Evolutionary conservation across 2,888 invertebrate species (phyloP).

Genomic region (Platycnemis pennipes): DNA sequence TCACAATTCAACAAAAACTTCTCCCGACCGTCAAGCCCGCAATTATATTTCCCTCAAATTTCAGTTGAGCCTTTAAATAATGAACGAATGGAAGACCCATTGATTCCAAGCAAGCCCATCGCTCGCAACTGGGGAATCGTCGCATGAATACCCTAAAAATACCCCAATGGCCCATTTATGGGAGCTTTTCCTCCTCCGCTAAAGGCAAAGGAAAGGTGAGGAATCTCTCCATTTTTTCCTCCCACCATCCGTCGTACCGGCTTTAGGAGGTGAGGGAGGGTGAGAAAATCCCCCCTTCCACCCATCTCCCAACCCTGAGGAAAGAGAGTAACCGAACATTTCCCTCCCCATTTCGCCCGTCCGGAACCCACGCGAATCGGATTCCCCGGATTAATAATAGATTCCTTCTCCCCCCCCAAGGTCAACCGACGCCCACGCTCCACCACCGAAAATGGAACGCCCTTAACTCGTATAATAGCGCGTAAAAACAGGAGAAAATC

Average conservation of each 20-base stretch:
- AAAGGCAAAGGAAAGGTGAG: not conserved
- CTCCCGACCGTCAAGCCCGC: no score
- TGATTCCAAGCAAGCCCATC: not conserved
- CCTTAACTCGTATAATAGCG: not conserved
- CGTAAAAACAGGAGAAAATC: not conserved
- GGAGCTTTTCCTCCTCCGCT: not conserved
- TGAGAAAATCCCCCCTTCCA: not conserved
- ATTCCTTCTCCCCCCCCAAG: not conserved
- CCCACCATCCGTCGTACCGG: not conserved
- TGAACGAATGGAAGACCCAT: not conserved
- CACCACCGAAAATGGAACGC: not conserved
- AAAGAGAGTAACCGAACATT: not conserved
- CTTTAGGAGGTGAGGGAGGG: not conserved
- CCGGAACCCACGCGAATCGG: not conserved
- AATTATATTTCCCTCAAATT: no score
- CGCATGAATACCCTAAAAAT: not conserved
- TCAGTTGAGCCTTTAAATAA: not conserved
- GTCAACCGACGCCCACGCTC: not conserved
- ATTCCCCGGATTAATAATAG: constrained; percentile 32
- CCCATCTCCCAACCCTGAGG: not conserved
- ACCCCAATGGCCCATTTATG: not conserved
- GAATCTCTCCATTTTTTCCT: not conserved
- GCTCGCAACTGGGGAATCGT: not conserved
- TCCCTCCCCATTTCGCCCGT: not conserved
- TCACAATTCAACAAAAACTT: no score